Base-by-base conservation (phyloP, 1,140 invertebrate genomes). In the Helicoverpa armigera region DNA sequence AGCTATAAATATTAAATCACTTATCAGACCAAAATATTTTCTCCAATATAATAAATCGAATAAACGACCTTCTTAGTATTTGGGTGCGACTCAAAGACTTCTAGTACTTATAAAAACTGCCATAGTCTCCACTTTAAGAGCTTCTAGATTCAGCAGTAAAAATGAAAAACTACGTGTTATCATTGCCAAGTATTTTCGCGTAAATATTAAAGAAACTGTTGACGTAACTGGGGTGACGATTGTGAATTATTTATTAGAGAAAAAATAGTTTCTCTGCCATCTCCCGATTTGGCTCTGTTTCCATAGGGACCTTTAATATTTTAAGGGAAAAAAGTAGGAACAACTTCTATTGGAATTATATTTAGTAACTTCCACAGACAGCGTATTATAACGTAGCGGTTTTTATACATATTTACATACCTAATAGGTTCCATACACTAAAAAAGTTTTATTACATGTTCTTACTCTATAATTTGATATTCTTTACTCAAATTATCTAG, bases 111-210 rank as follows among this genome's bases (percentile, higher is more conserved):
- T 51, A 53, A 70, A 70, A 70, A 18, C 63, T 23, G n/a, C n/a
- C 16, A 50, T 50, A 12, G 18, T 9, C 43, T 2, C 2, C 35
- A 29, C 50, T 14, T 14, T 53, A 43, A 70, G 18, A 50, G n/a
- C 4, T 43, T 43, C 9, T 43, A 43, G 23, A 1, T 43, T 54
- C 2, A 11, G 67, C 50, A 11, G 29, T 73, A 43, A 58, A 73
- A 73, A 53, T 72, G 69, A 73, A 43, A 73, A 73, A 35, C 31
- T 73, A 54, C 70, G 70, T 73, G 70, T 11, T 43, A 16, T 7
- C 23, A 43, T 14, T 73, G 51, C 53, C 53, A 73, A 73, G 29
- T 58, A 16, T 58, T 58, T 29, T 70, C 1, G 53, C n/a, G 11
- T 73, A 35, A 43, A 72, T 31, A 54, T 54, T 35, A 43, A 67